A percentile compares a stretch with the other conserved stretches of the same genome.
These are phyloP conservation scores for Anas flavirostris DNA, from an alignment of 2,797 vertebrate species.

Conservation along the genomic window DNA sequence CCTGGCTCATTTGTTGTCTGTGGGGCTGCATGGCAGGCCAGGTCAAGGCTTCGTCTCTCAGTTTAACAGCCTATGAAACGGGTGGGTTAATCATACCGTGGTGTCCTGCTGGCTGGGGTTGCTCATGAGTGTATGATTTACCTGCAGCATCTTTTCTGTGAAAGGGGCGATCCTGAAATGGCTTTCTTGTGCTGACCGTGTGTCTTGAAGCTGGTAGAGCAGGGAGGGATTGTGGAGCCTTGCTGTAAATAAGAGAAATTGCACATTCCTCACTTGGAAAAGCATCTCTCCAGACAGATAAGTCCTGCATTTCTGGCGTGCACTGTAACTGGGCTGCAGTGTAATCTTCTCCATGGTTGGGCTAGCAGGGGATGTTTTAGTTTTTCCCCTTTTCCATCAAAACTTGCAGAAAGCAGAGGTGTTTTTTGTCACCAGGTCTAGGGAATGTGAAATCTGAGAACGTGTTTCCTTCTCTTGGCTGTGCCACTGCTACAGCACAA, in stretches of 20 bases:
- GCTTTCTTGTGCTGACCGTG: background rate
- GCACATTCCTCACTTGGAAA: background rate
- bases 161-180: background rate
- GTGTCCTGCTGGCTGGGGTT: background rate
- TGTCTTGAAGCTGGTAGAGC: background rate
- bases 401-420: background rate
- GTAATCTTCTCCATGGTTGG: background rate
- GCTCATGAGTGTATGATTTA: background rate
- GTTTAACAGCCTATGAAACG: background rate
- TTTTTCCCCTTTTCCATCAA: background rate
- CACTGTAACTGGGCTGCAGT: background rate
- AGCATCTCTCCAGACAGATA: background rate
- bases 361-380: background rate
- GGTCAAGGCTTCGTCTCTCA: background rate
- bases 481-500: background rate
- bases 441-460: background rate
- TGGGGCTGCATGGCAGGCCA: background rate
- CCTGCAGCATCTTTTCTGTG: background rate
- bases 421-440: background rate
- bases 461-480: background rate
- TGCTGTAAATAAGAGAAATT: background rate
- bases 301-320: background rate
- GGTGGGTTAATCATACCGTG: background rate
- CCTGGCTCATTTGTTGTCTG: background rate
- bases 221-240: background rate